phyloP scores from a whole-genome alignment of 1,140 invertebrate species.

The Drosophila watanabei region DNA sequence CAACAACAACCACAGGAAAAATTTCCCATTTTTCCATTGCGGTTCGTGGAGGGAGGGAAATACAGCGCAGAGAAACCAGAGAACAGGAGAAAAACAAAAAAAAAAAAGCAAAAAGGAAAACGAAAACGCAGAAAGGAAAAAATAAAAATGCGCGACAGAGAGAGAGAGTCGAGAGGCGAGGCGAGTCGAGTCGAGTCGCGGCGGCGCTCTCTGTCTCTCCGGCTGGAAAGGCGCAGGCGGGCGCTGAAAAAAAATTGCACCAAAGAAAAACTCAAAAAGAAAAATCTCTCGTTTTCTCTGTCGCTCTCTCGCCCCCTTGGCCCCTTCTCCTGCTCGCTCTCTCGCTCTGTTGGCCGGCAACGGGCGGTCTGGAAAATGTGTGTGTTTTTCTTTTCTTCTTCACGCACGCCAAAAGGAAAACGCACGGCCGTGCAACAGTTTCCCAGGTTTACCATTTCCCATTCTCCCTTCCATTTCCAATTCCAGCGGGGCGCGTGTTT shows the following conservation, averaged over 20 bases:
- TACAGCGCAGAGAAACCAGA: slow-evolving; percentile 3
- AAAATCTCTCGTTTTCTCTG: slow-evolving; percentile 27
- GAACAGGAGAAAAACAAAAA: slow-evolving; percentile 27
- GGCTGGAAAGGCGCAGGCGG: slow-evolving; percentile 61
- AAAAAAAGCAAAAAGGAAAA: slow-evolving; percentile 23
- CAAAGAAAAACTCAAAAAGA: slow-evolving; percentile 55
- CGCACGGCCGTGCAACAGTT: slow-evolving; percentile 43
- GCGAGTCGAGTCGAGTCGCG: slow-evolving; percentile 7
- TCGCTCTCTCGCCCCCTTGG: neutral
- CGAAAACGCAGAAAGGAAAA: slow-evolving; percentile 39
- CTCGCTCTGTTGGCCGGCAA: slow-evolving; percentile 17
- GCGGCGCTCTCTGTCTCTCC: slow-evolving; percentile 20
- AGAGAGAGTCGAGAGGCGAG: slow-evolving; percentile 25
- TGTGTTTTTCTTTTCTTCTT: slow-evolving; percentile 30
- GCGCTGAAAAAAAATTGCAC: slow-evolving; percentile 42
- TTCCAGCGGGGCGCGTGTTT: slow-evolving; percentile 45
- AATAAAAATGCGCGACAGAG: slow-evolving; percentile 57
- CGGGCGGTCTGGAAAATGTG: slow-evolving; percentile 64
- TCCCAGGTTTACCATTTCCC: slow-evolving; percentile 17
- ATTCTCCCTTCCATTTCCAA: slow-evolving; percentile 17
- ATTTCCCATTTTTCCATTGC: slow-evolving; percentile 86
- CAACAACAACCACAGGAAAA: slow-evolving; percentile 85
- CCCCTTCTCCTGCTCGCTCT: neutral
- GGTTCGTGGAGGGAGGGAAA: slow-evolving; percentile 46
- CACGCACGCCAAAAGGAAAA: slow-evolving; percentile 43